A percentile compares a stretch with the other conserved stretches of the same genome.
Evolutionary conservation across 2,113 vertebrate species (phyloP).

Genomic region (Peromyscus leucopus): DNA sequence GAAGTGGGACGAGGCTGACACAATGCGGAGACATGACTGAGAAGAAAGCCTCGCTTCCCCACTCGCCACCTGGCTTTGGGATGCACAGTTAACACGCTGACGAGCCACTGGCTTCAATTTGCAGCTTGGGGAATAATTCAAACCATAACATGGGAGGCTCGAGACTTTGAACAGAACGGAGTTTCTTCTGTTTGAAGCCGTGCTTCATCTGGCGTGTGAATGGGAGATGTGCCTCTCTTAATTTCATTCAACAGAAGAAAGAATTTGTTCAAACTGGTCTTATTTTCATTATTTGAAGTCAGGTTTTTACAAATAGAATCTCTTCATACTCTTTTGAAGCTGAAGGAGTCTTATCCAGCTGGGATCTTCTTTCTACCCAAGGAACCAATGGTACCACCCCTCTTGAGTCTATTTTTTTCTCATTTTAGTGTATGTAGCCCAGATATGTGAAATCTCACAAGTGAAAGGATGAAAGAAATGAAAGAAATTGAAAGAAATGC

Average conservation of each 20-base stretch:
- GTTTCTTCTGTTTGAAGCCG: conserved; percentile 47
- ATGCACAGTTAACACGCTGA: neutral
- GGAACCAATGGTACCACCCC: neutral
- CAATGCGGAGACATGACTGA: conserved; percentile 43
- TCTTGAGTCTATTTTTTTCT: conserved; percentile 35
- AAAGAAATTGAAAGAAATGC: neutral
- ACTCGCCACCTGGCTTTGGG: neutral
- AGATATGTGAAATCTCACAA: conserved; percentile 17
- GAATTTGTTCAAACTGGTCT: conserved; percentile 70
- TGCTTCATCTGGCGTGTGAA: conserved; percentile 65
- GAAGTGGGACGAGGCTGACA: conserved; percentile 34
- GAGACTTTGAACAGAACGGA: conserved; percentile 62
- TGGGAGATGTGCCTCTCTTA: conserved; percentile 57
- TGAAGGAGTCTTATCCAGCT: conserved; percentile 11
- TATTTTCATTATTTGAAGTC: conserved; percentile 79
- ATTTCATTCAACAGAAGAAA: conserved; percentile 67
- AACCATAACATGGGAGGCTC: conserved; percentile 54
- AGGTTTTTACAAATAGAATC: conserved; percentile 78
- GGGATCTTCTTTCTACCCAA: neutral
- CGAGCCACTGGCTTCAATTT: conserved; percentile 43
- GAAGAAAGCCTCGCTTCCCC: conserved; percentile 46
- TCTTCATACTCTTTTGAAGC: conserved; percentile 60
- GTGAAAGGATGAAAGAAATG: too few species aligned
- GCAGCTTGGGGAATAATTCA: conserved; percentile 61
- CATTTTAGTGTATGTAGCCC: neutral